Evolutionary conservation across 2,888 invertebrate species (phyloP), one percentile per base, ranked within the genome.

Genomic region (Platycheirus albimanus): DNA sequence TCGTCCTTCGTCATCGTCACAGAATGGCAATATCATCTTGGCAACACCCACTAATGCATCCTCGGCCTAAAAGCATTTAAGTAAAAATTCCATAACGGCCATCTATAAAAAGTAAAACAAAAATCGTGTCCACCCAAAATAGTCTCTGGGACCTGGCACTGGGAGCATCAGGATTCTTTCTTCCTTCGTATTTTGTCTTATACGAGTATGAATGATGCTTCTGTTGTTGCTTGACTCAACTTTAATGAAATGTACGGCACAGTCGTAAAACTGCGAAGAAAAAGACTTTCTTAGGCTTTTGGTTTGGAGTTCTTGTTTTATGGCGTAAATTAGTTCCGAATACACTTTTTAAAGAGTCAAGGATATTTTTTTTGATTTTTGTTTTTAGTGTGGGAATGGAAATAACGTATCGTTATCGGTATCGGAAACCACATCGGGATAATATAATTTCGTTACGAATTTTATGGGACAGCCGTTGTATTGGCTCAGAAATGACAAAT

Each of bases 371-470:
- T n/a, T n/a, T n/a, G n/a, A n/a, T n/a, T n/a, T 71, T 67, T 72
- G 28, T 56, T 58, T 76, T 56, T 78, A 78, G 38, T 74, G 83
- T 83, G 78, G 78, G 83, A 83, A 83, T 45, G 67, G 33, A 54
- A 41, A 28, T 36, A n/a, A n/a, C n/a, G n/a, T n/a, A n/a, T n/a
- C n/a, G n/a, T n/a, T n/a, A n/a, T n/a, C n/a, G n/a, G 28, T 58
- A 61, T 49, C 64, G 64, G 24, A 24, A 24, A 49, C 61, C 67
- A 49, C 54, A 47, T 24, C 52, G 47, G 38, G 49, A 52, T 54
- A 78, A 78, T 78, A 83, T 83, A 78, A 78, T 83, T 83, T 83
- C 78, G 83, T 83, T 83, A 78, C 41, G 72, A 83, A 74, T 78
- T 83, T 83, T 83, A 83, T 83, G 83, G 78, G 83, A 83, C 83